phyloP scores from a whole-genome alignment of 1,140 invertebrate species.

The Bombus sylvicola region DNA sequence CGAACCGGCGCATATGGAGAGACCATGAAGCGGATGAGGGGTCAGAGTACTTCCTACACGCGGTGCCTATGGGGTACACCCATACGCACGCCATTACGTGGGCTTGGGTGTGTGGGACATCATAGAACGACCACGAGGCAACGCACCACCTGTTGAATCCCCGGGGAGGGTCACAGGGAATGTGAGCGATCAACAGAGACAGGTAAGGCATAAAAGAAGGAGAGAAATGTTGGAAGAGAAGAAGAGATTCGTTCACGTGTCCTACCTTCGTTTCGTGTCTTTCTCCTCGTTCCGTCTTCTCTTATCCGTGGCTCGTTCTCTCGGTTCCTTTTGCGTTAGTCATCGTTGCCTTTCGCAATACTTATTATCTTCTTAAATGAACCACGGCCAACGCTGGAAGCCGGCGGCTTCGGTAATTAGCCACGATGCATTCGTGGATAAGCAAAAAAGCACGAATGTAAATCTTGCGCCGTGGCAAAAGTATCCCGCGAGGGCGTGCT shows the following conservation, averaged over 20 bases:
- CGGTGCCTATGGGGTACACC: slow-evolving; percentile 55
- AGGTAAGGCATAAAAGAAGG: slow-evolving; percentile 36
- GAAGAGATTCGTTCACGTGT: slow-evolving; percentile 22
- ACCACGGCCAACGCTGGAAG: slow-evolving; percentile 32
- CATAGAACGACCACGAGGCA: slow-evolving; percentile 47
- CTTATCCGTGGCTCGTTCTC: slow-evolving; percentile 16
- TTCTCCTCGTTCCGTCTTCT: neutral
- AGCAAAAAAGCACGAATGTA: slow-evolving; percentile 25
- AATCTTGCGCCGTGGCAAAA: slow-evolving; percentile 21
- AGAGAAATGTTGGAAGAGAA: slow-evolving; percentile 7
- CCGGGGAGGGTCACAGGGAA: slow-evolving; percentile 50
- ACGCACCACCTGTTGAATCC: slow-evolving; percentile 69
- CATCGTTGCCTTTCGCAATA: slow-evolving; percentile 49
- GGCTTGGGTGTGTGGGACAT: slow-evolving; percentile 65
- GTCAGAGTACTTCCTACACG: slow-evolving; percentile 73
- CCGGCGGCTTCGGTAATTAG: slow-evolving; percentile 36
- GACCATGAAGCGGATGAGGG: slow-evolving; percentile 69
- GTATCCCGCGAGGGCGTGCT: slow-evolving; percentile 20
- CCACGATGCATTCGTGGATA: slow-evolving; percentile 37
- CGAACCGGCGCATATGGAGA: slow-evolving; percentile 66
- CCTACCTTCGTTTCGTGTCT: slow-evolving; percentile 2
- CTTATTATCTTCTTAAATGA: slow-evolving; percentile 58
- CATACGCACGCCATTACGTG: slow-evolving; percentile 64
- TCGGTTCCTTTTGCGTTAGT: slow-evolving; percentile 43
- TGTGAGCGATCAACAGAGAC: neutral